Percentiles rank a stretch among this genome's conserved stretches.
Evolutionary conservation across 2,888 invertebrate species (phyloP).

Genomic region (Noctua janthe): DNA sequence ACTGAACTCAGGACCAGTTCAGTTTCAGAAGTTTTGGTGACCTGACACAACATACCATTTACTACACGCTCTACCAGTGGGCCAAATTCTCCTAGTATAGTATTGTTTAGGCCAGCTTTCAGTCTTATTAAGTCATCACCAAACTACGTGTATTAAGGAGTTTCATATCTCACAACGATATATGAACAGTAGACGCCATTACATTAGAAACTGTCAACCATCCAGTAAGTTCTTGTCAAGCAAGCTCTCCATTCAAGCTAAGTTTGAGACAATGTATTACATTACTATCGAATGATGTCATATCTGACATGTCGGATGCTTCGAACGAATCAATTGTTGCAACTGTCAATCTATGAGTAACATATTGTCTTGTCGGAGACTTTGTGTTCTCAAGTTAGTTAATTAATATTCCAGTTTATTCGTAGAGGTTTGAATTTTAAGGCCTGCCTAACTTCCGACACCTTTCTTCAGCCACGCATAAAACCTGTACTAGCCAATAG

Average conservation of each 20-base stretch:
- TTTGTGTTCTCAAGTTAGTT: slow-evolving; percentile 15
- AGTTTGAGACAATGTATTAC: slow-evolving; percentile 19
- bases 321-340: slow-evolving; percentile 20
- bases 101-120: not conserved
- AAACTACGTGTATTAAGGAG: not conserved
- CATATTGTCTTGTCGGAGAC: slow-evolving; percentile 6
- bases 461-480: not conserved
- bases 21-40: not conserved
- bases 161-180: not conserved
- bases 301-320: slow-evolving; percentile 6
- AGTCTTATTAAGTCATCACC: not conserved
- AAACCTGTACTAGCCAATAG: not conserved
- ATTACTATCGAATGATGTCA: slow-evolving; percentile 40
- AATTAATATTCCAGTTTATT: slow-evolving; percentile 14
- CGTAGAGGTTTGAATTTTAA: not conserved
- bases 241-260: not conserved
- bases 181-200: not conserved
- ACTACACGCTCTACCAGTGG: not conserved
- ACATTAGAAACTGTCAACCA: not conserved
- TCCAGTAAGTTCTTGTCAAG: slow-evolving; percentile 19
- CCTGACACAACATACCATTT: not conserved
- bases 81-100: not conserved
- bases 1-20: not conserved
- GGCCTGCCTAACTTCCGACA: not conserved
- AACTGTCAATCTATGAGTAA: slow-evolving; percentile 24